A percentile compares a stretch with the other conserved stretches of the same genome.
These are phyloP conservation scores for Epinephelus moara DNA, from an alignment of 2,113 vertebrate species.

Conservation along the genomic window DNA sequence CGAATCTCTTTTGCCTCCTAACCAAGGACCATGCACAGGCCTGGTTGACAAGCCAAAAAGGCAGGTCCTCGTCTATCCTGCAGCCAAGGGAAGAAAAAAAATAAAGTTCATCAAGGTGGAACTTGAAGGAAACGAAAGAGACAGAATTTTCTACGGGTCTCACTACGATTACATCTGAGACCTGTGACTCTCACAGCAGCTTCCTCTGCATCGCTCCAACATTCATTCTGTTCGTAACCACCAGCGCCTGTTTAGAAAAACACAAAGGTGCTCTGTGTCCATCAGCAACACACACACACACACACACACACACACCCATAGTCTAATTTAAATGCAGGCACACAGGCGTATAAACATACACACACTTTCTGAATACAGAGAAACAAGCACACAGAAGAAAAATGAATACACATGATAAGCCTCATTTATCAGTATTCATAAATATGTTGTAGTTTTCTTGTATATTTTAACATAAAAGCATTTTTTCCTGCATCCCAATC, in stretches of 20 bases:
- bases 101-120: slow-evolving; percentile 10
- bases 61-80: background rate
- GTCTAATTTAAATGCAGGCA: slow-evolving; percentile 42
- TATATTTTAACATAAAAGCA: background rate
- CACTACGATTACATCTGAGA: slow-evolving; percentile 46
- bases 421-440: background rate
- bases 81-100: background rate
- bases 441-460: background rate
- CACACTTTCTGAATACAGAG: slow-evolving; percentile 4
- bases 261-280: slow-evolving; percentile 66
- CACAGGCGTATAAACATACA: slow-evolving; percentile 36
- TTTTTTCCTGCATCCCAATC: background rate
- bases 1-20: slow-evolving; percentile 10
- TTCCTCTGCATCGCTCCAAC: slow-evolving; percentile 12
- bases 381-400: background rate
- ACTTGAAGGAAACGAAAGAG: slow-evolving; percentile 47
- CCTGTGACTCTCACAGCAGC: slow-evolving; percentile 35
- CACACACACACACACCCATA: background rate
- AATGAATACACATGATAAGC: background rate
- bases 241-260: slow-evolving; percentile 51
- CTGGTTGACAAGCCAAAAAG: slow-evolving; percentile 26
- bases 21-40: slow-evolving; percentile 16
- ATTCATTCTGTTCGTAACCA: slow-evolving; percentile 40
- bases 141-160: slow-evolving; percentile 60
- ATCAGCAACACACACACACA: slow-evolving; percentile 30